Base-by-base conservation (phyloP, 1,140 invertebrate genomes). In the Euwallacea similis region DNA sequence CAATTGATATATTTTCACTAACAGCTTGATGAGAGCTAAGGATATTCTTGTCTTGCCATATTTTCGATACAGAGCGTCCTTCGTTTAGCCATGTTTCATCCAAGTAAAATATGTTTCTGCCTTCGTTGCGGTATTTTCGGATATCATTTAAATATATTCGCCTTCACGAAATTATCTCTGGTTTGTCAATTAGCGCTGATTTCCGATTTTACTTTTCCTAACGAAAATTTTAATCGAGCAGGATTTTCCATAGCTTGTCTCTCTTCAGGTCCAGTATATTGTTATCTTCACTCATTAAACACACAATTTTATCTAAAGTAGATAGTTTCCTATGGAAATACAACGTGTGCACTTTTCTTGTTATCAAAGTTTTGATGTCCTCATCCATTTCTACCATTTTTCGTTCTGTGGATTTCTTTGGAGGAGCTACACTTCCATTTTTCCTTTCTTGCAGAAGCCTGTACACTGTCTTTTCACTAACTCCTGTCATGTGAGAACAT, bases 61-160 rank as follows among this genome's bases (percentile, higher is more conserved):
- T 58, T 72, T 75, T 75, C 11, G 56, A 61, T 44, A 68, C 62
- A 42, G 76, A 74, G 56, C 76, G 73, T 16, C 69, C 72, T 74
- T 61, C 72, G 59, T 71, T 75, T 7, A 71, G n/a, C 62, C 67
- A 75, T 13, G 72, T 74, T 74, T 74, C 66, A 58, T 74, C 72
- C 61, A 69, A 73, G 69, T 74, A 74, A 74, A 16, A 69, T 46
- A 61, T 69, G 7, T 43, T 72, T 43, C 64, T 74, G n/a, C 13
- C 71, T 61, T 64, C 62, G 15, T 42, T 41, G 43, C 55, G 42
- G 50, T 59, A 64, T 53, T 75, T 55, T 75, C 66, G 67, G 33
- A 71, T 64, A 11, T 13, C n/a, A 47, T 13, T 44, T 42, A 70
- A 74, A 74, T 71, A 72, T 6, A 10, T 46, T 60, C 71, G 53